phyloP scores from a whole-genome alignment of 2,113 vertebrate genomes.

The Capra hircus region DNA sequence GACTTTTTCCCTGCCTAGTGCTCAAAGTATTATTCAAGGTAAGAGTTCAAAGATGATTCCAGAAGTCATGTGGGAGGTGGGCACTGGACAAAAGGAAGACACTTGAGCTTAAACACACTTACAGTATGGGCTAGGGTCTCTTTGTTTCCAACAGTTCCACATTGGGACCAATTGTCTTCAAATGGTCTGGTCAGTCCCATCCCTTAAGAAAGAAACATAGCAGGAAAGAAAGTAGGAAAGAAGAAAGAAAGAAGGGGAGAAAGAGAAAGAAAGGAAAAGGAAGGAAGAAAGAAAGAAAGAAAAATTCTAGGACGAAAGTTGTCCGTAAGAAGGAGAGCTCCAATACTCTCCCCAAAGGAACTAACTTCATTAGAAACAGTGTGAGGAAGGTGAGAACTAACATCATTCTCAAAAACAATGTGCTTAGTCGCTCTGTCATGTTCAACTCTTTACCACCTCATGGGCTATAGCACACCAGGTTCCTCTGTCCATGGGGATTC shows the following conservation, averaged over 20 bases:
- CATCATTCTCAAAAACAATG: background rate
- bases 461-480: background rate
- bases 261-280: background rate
- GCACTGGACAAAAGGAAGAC: background rate
- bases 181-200: background rate
- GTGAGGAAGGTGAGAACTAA: background rate
- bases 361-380: background rate
- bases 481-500: background rate
- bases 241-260: background rate
- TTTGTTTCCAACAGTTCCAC: background rate
- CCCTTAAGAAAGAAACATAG: background rate
- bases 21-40: background rate
- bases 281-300: background rate
- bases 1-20: accelerated
- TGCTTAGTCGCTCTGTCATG: background rate
- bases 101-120: background rate
- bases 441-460: background rate
- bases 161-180: background rate
- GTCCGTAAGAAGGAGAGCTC: background rate
- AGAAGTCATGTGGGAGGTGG: accelerated
- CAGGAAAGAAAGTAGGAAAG: background rate
- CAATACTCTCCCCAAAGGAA: background rate
- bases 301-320: background rate
- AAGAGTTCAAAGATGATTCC: background rate
- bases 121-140: background rate